Conservation (phyloP, 1,140 invertebrate species). For the Octopus bimaculoides region DNA sequence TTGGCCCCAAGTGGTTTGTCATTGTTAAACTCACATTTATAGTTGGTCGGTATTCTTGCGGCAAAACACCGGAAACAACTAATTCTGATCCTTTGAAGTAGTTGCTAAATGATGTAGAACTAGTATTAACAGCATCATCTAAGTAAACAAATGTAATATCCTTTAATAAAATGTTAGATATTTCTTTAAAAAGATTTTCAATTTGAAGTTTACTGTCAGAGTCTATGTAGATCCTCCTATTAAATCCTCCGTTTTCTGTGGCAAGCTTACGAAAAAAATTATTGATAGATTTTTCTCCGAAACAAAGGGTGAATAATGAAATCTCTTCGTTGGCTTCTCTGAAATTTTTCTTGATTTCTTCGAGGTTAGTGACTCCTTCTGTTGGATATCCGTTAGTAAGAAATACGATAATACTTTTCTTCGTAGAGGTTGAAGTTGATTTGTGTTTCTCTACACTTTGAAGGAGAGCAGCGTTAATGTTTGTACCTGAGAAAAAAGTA, state of each 20-base stretch:
- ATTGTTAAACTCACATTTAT: no score
- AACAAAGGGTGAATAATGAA: conserved; percentile 67
- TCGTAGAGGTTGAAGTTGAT: background rate
- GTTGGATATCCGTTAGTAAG: conserved; percentile 74
- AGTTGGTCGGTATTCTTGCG: no score
- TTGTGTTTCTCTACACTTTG: conserved; percentile 60
- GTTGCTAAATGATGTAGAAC: conserved; percentile 31
- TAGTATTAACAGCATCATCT: conserved; percentile 54
- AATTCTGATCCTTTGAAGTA: conserved; percentile 48
- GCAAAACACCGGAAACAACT: conserved; percentile 34
- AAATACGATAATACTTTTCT: conserved; percentile 66
- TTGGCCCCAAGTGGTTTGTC: no score
- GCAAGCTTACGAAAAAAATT: conserved; percentile 67
- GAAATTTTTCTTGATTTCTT: conserved; percentile 60
- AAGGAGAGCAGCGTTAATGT: conserved; percentile 65
- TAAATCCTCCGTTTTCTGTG: conserved; percentile 68
- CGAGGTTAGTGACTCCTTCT: conserved; percentile 61
- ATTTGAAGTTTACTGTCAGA: conserved; percentile 71
- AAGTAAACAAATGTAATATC: conserved; percentile 68
- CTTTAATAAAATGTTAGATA: conserved; percentile 68
- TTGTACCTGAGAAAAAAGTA: conserved; percentile 47
- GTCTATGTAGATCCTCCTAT: conserved; percentile 72
- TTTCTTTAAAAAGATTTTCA: conserved; percentile 69
- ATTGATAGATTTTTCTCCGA: conserved; percentile 70
- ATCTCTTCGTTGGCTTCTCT: conserved; percentile 27